A percentile compares a stretch with the other conserved stretches of the same genome.
Conservation (phyloP, 2,113 vertebrate species). For the Fulmarus glacialis region DNA sequence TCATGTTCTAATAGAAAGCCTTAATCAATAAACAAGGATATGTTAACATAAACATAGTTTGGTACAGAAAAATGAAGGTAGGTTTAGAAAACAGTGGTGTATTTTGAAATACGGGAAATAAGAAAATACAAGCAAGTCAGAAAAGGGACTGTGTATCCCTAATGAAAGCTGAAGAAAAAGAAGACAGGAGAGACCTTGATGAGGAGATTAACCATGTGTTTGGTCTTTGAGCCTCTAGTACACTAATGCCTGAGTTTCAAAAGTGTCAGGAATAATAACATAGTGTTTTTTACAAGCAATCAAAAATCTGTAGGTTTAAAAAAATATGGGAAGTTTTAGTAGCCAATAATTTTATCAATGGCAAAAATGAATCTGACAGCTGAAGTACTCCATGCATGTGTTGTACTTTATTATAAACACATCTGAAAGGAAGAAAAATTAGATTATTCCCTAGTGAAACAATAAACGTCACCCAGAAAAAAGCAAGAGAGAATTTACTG, state of each 20-base stretch:
- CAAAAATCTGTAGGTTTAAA: not conserved
- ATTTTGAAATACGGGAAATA: not conserved
- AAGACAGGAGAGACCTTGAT: not conserved
- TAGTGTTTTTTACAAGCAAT: not conserved
- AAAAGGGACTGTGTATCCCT: not conserved
- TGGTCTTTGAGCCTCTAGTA: not conserved
- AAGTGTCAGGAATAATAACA: not conserved
- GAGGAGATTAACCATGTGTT: not conserved
- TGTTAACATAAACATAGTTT: not conserved
- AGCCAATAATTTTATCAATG: not conserved
- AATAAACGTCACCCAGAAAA: not conserved
- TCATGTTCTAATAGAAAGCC: not conserved
- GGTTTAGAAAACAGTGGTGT: not conserved
- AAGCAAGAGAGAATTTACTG: not conserved
- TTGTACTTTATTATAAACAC: not conserved
- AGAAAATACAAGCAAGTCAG: not conserved
- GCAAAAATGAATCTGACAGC: not conserved
- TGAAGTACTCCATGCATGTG: not conserved
- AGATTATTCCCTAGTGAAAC: not conserved
- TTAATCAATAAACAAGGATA: not conserved
- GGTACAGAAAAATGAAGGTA: not conserved
- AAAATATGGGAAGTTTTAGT: not conserved
- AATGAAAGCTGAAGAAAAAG: not conserved
- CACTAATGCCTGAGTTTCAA: not conserved
- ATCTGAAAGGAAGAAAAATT: not conserved